Evolutionary conservation across 2,888 invertebrate species (phyloP), one percentile per base, ranked within the genome.

Genomic region (Tyria jacobaeae): DNA sequence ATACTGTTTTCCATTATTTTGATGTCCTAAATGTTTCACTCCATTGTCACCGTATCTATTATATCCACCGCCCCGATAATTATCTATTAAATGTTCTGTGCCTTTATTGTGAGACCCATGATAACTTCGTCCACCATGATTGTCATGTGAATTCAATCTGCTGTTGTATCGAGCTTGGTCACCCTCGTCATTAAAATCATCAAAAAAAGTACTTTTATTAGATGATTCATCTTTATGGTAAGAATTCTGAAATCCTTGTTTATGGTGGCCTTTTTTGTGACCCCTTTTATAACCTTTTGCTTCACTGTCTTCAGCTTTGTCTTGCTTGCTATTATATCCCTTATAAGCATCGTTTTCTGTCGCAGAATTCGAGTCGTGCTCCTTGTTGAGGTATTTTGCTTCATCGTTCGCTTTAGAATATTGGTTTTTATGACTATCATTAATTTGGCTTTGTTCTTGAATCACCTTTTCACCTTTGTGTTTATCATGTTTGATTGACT

Each of bases 191-290:
- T 89, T 92, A 1, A 87, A 94, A 78, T 96, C 96, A 76, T 96
- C 96, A 77, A 95, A 96, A 85, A 94, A 96, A 34, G 95, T 96
- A 60, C 95, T 95, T 75, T 96, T 96, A 76, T 95, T 95, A 0
- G 96, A 96, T 14, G 95, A 95, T 80, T 96, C 96, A 71, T 96
- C 96, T 83, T 96, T 96, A 76, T 96, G 95, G 76, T 96, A 96
- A 15, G 95, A 95, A 76, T 96, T 96, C 73, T 95, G 95, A 80
- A 96, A 96, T 21, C 96, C 96, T 70, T 95, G 95, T 61, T 96
- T 95, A 73, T 95, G 96, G 70, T 96, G 96, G 4, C 96, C 96
- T 81, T 96, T 96, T 77, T 96, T 96, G 70, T 96, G 95, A 0
- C 92, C 94, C 60, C 90, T 88, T 71, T 94, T 94, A 57, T 76